Percentiles rank a stretch among this genome's conserved stretches.
Evolutionary conservation across 2,113 vertebrate genomes (phyloP).

Genomic region (Ictidomys tridecemlineatus): DNA sequence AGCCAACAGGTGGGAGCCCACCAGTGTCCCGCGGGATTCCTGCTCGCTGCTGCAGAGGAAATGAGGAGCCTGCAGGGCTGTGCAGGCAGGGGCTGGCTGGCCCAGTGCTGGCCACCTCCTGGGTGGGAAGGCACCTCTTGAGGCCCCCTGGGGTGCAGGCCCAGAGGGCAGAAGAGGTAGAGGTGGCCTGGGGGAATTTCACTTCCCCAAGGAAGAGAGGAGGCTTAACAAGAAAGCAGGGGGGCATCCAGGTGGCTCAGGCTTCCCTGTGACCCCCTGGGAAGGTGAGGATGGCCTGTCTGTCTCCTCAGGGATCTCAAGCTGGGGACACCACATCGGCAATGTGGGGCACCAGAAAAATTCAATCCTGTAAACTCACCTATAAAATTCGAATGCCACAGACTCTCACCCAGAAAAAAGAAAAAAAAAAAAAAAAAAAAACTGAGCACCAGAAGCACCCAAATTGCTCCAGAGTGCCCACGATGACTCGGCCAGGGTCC

Average conservation of each 20-base stretch:
- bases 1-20: background rate
- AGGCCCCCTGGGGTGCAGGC: background rate
- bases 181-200: background rate
- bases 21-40: background rate
- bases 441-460: background rate
- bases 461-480: background rate
- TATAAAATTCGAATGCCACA: background rate
- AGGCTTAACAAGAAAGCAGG: background rate
- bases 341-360: background rate
- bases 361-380: background rate
- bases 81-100: background rate
- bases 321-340: background rate
- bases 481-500: background rate
- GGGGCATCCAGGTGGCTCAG: no score
- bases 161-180: background rate
- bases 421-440: background rate
- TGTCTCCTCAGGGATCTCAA: background rate
- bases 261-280: background rate
- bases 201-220: background rate
- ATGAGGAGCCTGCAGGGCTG: background rate
- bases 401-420: background rate
- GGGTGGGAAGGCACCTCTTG: background rate
- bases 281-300: background rate
- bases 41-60: background rate
- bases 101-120: no score